Evolutionary conservation across 2,888 invertebrate genomes (phyloP).

Genomic region (Hoplodrina blanda): DNA sequence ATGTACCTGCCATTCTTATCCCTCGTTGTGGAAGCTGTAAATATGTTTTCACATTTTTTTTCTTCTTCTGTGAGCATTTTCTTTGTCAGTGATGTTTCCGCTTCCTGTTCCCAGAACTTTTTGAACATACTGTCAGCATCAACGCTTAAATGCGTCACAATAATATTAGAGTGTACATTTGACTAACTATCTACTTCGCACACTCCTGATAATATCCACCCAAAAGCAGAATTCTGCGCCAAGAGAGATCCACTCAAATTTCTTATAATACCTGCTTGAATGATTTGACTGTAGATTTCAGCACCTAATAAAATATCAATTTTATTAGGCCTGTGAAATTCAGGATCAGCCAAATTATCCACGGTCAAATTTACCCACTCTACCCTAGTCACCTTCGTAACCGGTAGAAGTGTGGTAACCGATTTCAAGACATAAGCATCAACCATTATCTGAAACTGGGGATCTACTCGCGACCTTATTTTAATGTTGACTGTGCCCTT

Average conservation of each 20-base stretch:
- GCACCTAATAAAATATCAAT: background rate
- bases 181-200: too few relatives aligned
- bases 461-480: constrained; percentile 13
- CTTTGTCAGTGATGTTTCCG: background rate
- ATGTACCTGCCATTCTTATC: constrained; percentile 2
- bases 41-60: background rate
- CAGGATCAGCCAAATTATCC: background rate
- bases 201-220: constrained; percentile 62
- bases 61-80: constrained; percentile 19
- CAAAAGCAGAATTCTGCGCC: constrained; percentile 20
- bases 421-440: constrained; percentile 24
- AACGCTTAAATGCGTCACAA: background rate
- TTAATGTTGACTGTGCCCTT: background rate
- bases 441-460: constrained; percentile 1
- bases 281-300: background rate
- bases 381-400: background rate
- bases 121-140: background rate
- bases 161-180: background rate
- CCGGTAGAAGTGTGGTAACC: constrained; percentile 22
- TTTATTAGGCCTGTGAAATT: background rate
- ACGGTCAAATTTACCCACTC: constrained; percentile 15
- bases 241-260: background rate
- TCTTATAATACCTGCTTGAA: background rate
- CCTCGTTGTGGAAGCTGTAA: background rate
- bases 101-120: constrained; percentile 5